phyloP scores from a whole-genome alignment of 2,113 vertebrate species.

The Synodontis membranacea region DNA sequence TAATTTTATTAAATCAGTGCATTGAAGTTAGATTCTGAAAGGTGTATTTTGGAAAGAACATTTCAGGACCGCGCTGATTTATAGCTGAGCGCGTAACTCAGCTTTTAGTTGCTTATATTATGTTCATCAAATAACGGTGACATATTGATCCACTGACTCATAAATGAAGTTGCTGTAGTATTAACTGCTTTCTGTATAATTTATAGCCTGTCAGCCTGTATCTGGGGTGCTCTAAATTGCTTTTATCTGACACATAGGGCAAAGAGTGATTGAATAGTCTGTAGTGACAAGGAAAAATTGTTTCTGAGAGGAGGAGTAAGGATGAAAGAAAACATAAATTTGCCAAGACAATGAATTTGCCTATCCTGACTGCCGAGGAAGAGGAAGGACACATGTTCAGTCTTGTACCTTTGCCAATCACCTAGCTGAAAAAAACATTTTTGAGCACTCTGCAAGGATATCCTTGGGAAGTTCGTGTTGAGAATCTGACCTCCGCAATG shows the following conservation, averaged over 20 bases:
- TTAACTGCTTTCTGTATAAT: slow-evolving; percentile 17
- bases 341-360: neutral
- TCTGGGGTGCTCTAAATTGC: slow-evolving; percentile 67
- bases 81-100: neutral
- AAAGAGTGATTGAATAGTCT: slow-evolving; percentile 65
- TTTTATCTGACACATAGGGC: slow-evolving; percentile 70
- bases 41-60: too few relatives aligned
- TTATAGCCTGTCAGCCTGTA: slow-evolving; percentile 55
- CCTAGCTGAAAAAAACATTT: slow-evolving; percentile 1
- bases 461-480: slow-evolving; percentile 23
- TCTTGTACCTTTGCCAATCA: slow-evolving; percentile 25
- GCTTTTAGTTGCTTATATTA: neutral
- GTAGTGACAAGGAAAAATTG: slow-evolving; percentile 9
- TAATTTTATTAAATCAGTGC: neutral
- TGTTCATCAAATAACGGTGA: slow-evolving; percentile 1
- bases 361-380: slow-evolving; percentile 21
- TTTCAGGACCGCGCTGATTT: neutral
- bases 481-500: neutral
- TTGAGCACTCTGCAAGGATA: slow-evolving; percentile 12
- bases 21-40: neutral
- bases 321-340: neutral
- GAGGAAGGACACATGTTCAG: slow-evolving; percentile 39
- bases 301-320: neutral
- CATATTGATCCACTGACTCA: slow-evolving; percentile 24
- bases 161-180: slow-evolving; percentile 11